Conservation (phyloP, 2,888 invertebrate species). For the Calliopum simillimum region DNA sequence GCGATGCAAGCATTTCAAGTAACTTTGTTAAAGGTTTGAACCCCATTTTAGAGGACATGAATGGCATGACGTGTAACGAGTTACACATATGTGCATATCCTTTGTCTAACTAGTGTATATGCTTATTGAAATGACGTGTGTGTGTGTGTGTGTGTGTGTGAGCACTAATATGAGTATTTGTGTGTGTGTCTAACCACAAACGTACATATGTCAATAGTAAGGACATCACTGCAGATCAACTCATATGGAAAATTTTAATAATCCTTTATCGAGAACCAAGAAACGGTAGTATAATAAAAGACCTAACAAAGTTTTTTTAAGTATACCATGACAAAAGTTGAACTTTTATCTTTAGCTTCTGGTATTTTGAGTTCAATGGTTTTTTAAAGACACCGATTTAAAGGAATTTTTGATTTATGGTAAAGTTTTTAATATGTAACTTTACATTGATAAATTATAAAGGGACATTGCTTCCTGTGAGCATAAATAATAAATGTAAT, state of each 20-base stretch:
- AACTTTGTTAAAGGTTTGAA: too few relatives aligned
- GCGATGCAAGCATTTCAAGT: too few relatives aligned
- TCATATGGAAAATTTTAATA: constrained; percentile 60
- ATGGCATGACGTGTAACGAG: background rate
- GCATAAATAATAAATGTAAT: too few relatives aligned
- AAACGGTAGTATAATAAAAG: background rate
- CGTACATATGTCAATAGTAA: background rate
- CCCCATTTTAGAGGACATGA: too few relatives aligned
- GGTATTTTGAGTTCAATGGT: too few relatives aligned
- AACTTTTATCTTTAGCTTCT: too few relatives aligned
- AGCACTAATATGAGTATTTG: background rate
- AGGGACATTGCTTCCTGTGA: too few relatives aligned
- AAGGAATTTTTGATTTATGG: too few relatives aligned
- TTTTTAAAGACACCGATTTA: too few relatives aligned
- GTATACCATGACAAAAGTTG: too few relatives aligned
- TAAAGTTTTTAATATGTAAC: too few relatives aligned
- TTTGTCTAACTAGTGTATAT: background rate
- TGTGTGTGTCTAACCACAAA: background rate
- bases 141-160: background rate
- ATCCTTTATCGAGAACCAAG: constrained; percentile 55
- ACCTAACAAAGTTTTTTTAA: background rate
- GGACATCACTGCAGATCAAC: constrained; percentile 29
- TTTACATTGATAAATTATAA: too few relatives aligned
- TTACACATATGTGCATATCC: background rate
- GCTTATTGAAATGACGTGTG: constrained; percentile 4